Conservation (phyloP, 2,797 vertebrate genomes). For the Sarcophilus harrisii region DNA sequence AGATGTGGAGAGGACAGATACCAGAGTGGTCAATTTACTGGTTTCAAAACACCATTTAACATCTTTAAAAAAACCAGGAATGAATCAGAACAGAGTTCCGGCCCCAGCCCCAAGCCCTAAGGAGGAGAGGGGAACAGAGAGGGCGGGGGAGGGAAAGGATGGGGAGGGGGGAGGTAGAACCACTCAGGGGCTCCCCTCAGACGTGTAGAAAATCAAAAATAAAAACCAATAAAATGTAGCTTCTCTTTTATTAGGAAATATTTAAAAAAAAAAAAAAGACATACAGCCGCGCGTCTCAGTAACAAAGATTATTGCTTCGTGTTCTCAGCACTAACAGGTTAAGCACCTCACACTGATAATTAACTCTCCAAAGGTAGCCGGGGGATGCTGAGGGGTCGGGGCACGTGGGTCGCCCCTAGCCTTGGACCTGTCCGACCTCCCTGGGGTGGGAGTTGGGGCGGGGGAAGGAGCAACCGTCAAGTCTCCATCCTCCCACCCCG, state of each 20-base stretch:
- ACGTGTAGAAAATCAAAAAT: slow-evolving; percentile 88
- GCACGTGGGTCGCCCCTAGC: slow-evolving; percentile 43
- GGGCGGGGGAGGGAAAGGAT: slow-evolving; percentile 63
- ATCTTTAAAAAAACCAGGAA: slow-evolving; percentile 81
- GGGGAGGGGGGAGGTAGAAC: slow-evolving; percentile 78
- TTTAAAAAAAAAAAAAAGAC: slow-evolving; percentile 84
- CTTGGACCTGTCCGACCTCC: slow-evolving; percentile 36
- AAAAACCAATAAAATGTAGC: slow-evolving; percentile 88
- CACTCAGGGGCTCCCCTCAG: slow-evolving; percentile 81
- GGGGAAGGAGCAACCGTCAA: slow-evolving; percentile 50
- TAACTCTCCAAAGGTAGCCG: slow-evolving; percentile 85
- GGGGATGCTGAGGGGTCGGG: background rate
- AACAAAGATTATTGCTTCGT: slow-evolving; percentile 92
- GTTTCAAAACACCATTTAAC: slow-evolving; percentile 88
- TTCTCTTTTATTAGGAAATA: slow-evolving; percentile 88
- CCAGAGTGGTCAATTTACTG: slow-evolving; percentile 88
- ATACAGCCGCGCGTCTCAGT: slow-evolving; percentile 89
- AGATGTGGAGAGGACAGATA: slow-evolving; percentile 87
- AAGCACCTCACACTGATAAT: slow-evolving; percentile 84
- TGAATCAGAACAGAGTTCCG: slow-evolving; percentile 80
- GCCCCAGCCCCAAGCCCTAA: slow-evolving; percentile 69
- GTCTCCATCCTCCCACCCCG: slow-evolving; percentile 78
- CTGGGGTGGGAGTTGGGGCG: background rate
- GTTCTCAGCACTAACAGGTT: slow-evolving; percentile 87
- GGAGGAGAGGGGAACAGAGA: slow-evolving; percentile 63